Evolutionary conservation across 2,797 vertebrate species (phyloP).

Genomic region (Hafferia zeledoni): DNA sequence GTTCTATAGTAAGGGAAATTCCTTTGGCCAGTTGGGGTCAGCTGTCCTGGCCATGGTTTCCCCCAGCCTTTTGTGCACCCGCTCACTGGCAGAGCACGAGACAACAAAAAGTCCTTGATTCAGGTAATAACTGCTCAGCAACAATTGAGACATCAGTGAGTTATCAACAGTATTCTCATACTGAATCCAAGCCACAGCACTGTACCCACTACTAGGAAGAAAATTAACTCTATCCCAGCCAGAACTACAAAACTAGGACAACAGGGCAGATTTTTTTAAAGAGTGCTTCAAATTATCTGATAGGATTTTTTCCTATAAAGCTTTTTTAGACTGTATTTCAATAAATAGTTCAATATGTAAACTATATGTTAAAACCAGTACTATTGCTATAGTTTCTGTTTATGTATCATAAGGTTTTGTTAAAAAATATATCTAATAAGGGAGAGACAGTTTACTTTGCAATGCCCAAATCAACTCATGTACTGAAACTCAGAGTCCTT

Average conservation of each 20-base stretch:
- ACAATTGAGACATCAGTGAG: neutral
- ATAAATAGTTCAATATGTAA: neutral
- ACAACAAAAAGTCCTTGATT: neutral
- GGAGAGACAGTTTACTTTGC: neutral
- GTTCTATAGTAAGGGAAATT: neutral
- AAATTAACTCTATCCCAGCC: neutral
- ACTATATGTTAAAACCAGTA: neutral
- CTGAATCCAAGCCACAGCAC: neutral
- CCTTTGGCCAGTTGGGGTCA: neutral
- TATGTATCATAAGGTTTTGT: neutral
- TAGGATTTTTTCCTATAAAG: neutral
- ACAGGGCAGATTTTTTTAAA: neutral
- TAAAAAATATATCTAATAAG: neutral
- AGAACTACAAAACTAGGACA: neutral
- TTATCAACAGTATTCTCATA: neutral
- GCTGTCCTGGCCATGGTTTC: neutral
- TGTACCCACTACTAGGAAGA: neutral
- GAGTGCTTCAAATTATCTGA: neutral
- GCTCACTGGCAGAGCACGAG: accelerated
- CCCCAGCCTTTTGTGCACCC: neutral
- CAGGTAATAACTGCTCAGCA: neutral
- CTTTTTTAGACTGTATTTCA: neutral
- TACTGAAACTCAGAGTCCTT: neutral
- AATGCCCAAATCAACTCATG: neutral
- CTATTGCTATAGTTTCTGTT: neutral